Percentiles rank a stretch among this genome's conserved stretches.
These are phyloP conservation scores for Erpobdella octoculata DNA, from an alignment of 2,888 invertebrate genomes.

Conservation along the genomic window DNA sequence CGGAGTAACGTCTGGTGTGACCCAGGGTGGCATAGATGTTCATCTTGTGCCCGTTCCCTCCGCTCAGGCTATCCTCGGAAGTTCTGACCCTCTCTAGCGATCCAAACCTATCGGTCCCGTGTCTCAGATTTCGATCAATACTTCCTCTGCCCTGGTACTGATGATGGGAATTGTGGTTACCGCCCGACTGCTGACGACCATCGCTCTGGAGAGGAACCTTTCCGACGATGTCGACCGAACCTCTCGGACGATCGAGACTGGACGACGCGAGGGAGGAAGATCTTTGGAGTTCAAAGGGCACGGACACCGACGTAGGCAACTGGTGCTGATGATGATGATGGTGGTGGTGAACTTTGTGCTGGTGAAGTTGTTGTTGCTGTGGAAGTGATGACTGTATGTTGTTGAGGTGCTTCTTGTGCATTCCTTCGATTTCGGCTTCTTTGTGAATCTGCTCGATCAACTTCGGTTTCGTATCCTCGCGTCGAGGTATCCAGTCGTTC, in stretches of 20 bases:
- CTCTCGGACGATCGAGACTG: background rate
- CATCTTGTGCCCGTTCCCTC: background rate
- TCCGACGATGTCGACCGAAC: no score
- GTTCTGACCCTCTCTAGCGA: conserved; percentile 3
- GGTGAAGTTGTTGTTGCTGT: background rate
- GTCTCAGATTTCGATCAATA: background rate
- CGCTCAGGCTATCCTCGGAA: background rate
- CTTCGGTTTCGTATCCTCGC: conserved; percentile 80
- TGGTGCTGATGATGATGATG: no score
- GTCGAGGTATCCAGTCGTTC: conserved; percentile 75
- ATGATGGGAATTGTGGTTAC: background rate
- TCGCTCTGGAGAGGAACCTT: background rate
- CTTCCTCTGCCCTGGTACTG: conserved; percentile 13
- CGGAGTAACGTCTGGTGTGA: background rate
- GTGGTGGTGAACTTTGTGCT: conserved; percentile 8
- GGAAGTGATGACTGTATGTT: background rate
- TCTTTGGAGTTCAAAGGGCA: conserved; percentile 4
- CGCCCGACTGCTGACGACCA: background rate
- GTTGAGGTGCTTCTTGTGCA: conserved; percentile 27
- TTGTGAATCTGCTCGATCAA: conserved; percentile 88
- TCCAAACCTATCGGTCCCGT: conserved; percentile 1
- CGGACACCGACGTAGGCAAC: background rate
- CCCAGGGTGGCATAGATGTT: conserved; percentile 8
- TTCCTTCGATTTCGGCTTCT: conserved; percentile 70
- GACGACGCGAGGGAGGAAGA: conserved; percentile 7